Evolutionary conservation across 2,888 invertebrate genomes (phyloP), one percentile per base, ranked within the genome.

Genomic region (Thera britannica): DNA sequence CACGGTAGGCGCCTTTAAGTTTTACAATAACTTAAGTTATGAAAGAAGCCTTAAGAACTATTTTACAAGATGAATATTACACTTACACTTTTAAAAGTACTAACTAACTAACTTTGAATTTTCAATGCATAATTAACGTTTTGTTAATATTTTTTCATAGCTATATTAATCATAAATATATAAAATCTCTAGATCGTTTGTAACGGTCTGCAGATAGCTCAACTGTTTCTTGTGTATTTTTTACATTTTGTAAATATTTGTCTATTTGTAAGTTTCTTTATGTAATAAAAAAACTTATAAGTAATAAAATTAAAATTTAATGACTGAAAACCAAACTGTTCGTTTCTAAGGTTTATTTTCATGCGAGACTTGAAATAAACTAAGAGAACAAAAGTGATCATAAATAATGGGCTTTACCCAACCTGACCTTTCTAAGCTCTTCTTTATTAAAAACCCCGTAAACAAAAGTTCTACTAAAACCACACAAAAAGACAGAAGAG

Each of bases 21-120:
- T 90, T 87, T 83, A 83, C 85, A 85, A 85, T 84, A 83, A 81
- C 79, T 79, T 75, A 65, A 81, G 78, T 80, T 83, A 75, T 75
- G 73, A 76, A 70, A 9, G 58, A 58, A 52, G 38, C 61, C 58
- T 23, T 58, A 46, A 74, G 72, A 75, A 75, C 74, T 75, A 23
- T 23, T 23, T 23, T 23, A 23, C 23, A 23, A 23, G 23, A 23
- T 23, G 23, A 23, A 23, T 23, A 23, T 23, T 23, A 23, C 23
- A 23, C 23, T 23, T 23, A 23, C 23, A 23, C 23, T 23, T 23
- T 23, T 23, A 23, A 23, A 23, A 23, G 23, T 23, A 23, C 23
- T 23, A 23, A 23, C 23, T 23, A 23, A 23, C 23, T 1, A 23
- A 23, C 23, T 23, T 23, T 23, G 23, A 23, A 23, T 23, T 23